phyloP scores from a whole-genome alignment of 2,113 vertebrate species.

The Motacilla tschutschensis region DNA sequence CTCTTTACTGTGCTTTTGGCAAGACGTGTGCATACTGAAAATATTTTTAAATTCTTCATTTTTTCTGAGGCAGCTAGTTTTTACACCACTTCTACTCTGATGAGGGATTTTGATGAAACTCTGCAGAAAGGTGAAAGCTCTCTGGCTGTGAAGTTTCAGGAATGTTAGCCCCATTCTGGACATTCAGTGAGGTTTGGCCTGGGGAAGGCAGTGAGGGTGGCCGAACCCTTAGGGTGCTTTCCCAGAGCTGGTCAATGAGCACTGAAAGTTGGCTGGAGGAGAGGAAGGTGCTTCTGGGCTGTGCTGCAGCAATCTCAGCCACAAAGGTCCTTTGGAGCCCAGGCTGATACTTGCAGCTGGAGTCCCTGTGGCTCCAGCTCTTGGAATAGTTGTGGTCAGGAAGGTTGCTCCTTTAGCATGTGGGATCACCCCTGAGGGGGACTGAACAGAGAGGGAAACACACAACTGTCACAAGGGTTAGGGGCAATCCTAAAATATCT shows the following conservation, averaged over 20 bases:
- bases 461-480: background rate
- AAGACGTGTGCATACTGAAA: conserved; percentile 6
- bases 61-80: conserved; percentile 1
- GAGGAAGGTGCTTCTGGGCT: background rate
- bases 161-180: background rate
- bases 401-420: background rate
- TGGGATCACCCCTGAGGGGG: rapidly evolving
- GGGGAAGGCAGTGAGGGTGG: background rate
- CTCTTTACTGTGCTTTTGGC: conserved; percentile 9
- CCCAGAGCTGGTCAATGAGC: background rate
- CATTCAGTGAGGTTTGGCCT: background rate
- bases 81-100: background rate
- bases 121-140: conserved; percentile 11
- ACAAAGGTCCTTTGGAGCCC: background rate
- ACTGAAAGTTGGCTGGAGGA: background rate
- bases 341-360: background rate
- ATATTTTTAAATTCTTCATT: background rate
- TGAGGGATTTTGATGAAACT: conserved; percentile 5
- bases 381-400: background rate
- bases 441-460: background rate
- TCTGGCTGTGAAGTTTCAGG: background rate
- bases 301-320: background rate
- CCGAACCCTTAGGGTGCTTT: background rate
- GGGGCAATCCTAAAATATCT: background rate
- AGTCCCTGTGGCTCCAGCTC: background rate